Base-by-base conservation (phyloP, 2,113 vertebrate genomes). In the Sceloporus undulatus region DNA sequence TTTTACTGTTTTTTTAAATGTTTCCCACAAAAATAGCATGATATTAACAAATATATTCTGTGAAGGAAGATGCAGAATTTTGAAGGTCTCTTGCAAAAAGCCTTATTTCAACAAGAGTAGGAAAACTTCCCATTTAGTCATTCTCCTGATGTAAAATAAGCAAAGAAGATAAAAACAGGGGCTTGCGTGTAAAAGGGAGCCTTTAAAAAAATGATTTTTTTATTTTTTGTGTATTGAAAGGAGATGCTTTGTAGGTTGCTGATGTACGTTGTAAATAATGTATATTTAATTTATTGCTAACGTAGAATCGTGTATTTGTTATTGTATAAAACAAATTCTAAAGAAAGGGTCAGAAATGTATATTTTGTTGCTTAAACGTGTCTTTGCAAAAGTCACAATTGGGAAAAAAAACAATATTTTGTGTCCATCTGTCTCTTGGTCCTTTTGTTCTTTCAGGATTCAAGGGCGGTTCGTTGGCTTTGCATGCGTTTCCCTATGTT, bases 231-330 rank as follows among this genome's bases (percentile, higher is more conserved):
- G 92, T 65, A 94, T 95, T 90, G 92, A 95, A 86, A 79, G 90
- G 95, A 91, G 38, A 93, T 95, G 95, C 96, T 96, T 96, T 94
- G 89, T 87, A 94, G 97, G 96, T 95, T 95, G 96, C 95, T 94
- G 95, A 94, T 94, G 95, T 97, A 80, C 94, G 92, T 92, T 98
- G 97, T 98, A 97, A 97, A 98, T 98, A 98, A 83, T 97, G 97
- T 98, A 98, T 87, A 98, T 97, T 97, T 97, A 97, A 98, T 97
- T 98, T 98, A 98, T 97, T 97, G 97, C 97, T 96, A 95, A 92
- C 87, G 96, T 97, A 96, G 96, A 96, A 97, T 84, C 96, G 95
- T 97, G 95, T 96, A 96, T 95, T 96, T 96, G 97, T 96, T 97
- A 52, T 96, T 97, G 96, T 97, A 97, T 96, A 98, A 97, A 98